Evolutionary conservation across 2,797 vertebrate genomes (phyloP).

Genomic region (Harpagifer antarcticus): DNA sequence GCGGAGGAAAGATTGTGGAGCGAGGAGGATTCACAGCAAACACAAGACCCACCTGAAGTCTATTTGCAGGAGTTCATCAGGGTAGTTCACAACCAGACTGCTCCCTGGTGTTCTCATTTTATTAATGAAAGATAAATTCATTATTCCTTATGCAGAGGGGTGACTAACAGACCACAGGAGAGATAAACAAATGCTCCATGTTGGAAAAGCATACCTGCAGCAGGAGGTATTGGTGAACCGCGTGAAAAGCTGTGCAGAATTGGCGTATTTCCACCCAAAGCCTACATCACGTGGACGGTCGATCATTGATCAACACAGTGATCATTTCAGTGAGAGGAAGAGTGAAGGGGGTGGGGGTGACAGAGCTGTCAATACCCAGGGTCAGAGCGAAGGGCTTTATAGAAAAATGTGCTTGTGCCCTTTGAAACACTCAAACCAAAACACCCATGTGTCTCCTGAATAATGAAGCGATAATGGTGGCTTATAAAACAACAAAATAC

Average conservation of each 20-base stretch:
- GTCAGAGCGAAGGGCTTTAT: constrained; percentile 17
- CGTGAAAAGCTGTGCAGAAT: constrained; percentile 38
- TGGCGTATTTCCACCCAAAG: constrained; percentile 58
- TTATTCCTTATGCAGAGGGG: constrained; percentile 61
- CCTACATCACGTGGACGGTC: constrained; percentile 59
- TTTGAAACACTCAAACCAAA: constrained; percentile 4
- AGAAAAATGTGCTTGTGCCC: constrained; percentile 21
- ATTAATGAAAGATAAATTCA: constrained; percentile 73
- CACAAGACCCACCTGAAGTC: constrained; percentile 21
- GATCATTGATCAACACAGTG: constrained; percentile 69
- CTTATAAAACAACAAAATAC: constrained; percentile 51
- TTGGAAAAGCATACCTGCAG: constrained; percentile 67
- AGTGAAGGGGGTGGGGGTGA: constrained; percentile 25
- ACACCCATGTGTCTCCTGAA: constrained; percentile 29
- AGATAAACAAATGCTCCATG: constrained; percentile 48
- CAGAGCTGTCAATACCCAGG: constrained; percentile 53
- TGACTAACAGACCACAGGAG: constrained; percentile 40
- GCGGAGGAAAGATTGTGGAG: constrained; percentile 19
- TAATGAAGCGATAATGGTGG: constrained; percentile 20
- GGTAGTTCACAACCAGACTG: constrained; percentile 50
- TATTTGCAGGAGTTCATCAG: constrained; percentile 38
- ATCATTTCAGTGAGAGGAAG: constrained; percentile 42
- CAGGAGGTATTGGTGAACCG: constrained; percentile 37
- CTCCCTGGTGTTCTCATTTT: constrained; percentile 53
- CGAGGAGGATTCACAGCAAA: constrained; percentile 12